These are phyloP conservation scores for Athene cunicularia DNA, from an alignment of 2,113 vertebrate genomes.

Conservation along the genomic window DNA sequence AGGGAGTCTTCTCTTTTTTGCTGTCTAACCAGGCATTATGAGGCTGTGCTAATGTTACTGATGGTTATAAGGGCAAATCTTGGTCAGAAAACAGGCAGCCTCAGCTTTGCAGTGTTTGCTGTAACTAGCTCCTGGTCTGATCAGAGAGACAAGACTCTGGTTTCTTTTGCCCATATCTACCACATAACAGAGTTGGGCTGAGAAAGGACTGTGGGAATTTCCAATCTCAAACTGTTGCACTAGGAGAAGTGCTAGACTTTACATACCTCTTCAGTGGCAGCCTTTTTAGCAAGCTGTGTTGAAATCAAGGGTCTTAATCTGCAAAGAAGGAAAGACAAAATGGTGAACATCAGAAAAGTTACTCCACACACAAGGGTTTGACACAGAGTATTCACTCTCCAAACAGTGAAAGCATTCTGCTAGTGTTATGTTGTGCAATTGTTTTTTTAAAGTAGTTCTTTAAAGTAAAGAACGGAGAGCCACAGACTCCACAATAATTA, in stretches of 20 bases:
- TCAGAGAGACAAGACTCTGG: not conserved
- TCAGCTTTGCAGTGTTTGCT: not conserved
- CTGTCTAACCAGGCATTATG: not conserved
- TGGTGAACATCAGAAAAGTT: not conserved
- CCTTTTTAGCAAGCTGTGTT: conserved; percentile 83
- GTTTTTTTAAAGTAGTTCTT: not conserved
- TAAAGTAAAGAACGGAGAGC: not conserved
- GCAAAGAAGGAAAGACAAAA: conserved; percentile 37
- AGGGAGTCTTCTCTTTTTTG: not conserved
- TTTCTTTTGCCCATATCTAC: not conserved
- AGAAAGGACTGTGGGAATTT: not conserved
- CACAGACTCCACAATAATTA: not conserved
- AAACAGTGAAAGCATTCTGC: not conserved
- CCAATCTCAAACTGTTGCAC: not conserved
- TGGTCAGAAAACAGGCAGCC: not conserved
- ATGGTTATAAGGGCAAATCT: not conserved
- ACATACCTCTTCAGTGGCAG: conserved; percentile 81
- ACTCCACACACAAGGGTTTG: not conserved
- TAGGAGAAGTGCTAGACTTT: not conserved
- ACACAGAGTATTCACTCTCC: not conserved
- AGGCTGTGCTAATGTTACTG: not conserved
- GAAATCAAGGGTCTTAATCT: conserved; percentile 87
- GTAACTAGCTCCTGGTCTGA: not conserved
- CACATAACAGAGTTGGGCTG: not conserved
- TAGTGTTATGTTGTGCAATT: not conserved